These are phyloP conservation scores for Conopomorpha cramerella DNA, from an alignment of 1,140 invertebrate species.

Conservation along the genomic window DNA sequence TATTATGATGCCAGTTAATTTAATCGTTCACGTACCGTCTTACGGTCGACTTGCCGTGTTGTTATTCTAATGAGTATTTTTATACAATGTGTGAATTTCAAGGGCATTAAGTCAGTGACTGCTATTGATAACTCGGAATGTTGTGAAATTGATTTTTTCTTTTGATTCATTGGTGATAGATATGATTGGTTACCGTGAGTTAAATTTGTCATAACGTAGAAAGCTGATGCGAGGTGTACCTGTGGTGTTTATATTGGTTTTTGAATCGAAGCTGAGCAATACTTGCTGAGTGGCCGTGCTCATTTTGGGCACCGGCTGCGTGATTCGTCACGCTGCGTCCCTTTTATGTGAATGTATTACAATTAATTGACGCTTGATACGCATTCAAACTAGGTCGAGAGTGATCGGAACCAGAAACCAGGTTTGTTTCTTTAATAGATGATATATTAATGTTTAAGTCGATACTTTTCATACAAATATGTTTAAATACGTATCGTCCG, in stretches of 20 bases:
- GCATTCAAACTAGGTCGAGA: slow-evolving; percentile 9
- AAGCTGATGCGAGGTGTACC: no score
- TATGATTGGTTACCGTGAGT: neutral
- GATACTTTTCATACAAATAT: no score
- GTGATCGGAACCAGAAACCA: no score
- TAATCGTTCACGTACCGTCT: slow-evolving; percentile 13
- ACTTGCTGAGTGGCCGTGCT: slow-evolving; percentile 13
- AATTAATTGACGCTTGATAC: slow-evolving; percentile 31
- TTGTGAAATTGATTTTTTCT: no score
- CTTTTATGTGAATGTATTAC: slow-evolving; percentile 10
- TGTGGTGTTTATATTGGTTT: no score
- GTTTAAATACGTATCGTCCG: slow-evolving; percentile 29
- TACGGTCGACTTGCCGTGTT: slow-evolving; percentile 10
- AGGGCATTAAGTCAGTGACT: no score
- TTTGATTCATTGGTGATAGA: no score
- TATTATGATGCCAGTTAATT: slow-evolving; percentile 16
- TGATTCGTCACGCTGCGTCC: slow-evolving; percentile 20
- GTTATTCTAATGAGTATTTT: no score
- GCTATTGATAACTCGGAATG: no score
- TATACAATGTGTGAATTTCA: no score
- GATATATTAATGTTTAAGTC: no score
- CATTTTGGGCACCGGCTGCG: slow-evolving; percentile 12
- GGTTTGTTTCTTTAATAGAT: no score
- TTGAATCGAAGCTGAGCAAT: slow-evolving; percentile 7
- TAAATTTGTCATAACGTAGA: neutral